Conservation (phyloP, 2,888 invertebrate species). For the Phyto melanocephala region DNA sequence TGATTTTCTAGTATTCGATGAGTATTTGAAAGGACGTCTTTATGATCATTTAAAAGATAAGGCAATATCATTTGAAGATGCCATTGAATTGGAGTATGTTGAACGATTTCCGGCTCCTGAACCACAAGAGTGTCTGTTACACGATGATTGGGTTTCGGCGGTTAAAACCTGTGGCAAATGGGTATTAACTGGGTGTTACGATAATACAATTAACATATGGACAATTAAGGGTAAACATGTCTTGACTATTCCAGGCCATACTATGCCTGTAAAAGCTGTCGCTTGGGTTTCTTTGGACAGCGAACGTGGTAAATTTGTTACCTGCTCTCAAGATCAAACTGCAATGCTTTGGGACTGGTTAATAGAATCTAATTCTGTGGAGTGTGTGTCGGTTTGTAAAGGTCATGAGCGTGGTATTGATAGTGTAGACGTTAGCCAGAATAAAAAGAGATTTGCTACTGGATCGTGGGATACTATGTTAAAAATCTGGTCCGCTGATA, state of each 20-base stretch:
- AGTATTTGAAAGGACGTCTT: constrained; percentile 84
- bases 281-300: constrained; percentile 88
- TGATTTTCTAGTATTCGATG: constrained; percentile 92
- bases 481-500: constrained; percentile 91
- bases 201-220: constrained; percentile 95
- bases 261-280: constrained; percentile 92
- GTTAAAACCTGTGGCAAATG: constrained; percentile 86
- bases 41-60: constrained; percentile 88
- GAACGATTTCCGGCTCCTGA: constrained; percentile 94
- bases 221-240: constrained; percentile 90
- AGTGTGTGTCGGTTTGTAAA: constrained; percentile 89
- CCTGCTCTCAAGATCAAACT: constrained; percentile 95
- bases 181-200: constrained; percentile 95
- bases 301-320: constrained; percentile 84
- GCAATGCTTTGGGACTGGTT: constrained; percentile 95
- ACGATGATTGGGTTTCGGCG: constrained; percentile 99
- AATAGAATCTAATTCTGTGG: constrained; percentile 85
- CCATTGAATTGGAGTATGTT: constrained; percentile 94
- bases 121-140: constrained; percentile 94
- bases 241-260: constrained; percentile 91
- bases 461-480: constrained; percentile 96
- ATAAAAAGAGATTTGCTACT: constrained; percentile 84
- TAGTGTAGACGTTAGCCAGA: constrained; percentile 88
- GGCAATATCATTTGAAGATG: constrained; percentile 88
- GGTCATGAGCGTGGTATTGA: constrained; percentile 97